Evolutionary conservation across 2,797 vertebrate species (phyloP), one percentile per base, ranked within the genome.

Genomic region (Salarias fasciatus): DNA sequence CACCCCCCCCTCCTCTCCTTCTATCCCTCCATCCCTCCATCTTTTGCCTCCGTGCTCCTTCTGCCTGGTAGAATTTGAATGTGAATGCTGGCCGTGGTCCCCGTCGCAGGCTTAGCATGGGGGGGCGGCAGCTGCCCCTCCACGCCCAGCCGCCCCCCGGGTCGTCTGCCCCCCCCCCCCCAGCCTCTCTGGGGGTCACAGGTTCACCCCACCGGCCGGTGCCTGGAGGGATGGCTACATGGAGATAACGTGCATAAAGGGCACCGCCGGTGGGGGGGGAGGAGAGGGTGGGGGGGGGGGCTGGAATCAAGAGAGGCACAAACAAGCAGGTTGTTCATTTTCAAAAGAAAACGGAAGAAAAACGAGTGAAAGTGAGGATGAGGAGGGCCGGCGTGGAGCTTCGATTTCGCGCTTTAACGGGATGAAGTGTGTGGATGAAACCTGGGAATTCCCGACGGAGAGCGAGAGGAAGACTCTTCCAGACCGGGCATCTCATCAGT

Each of bases 61-160:
- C 80, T 72, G 85, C 84, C 82, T 86, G 78, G 87, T 89, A 90
- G 85, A 82, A 90, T 92, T 91, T 89, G 88, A 91, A 91, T 90
- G 88, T 87, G 77, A 87, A 81, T 80, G 73, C 80, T 82, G 84
- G 78, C 72, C 52, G 44, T 40, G 56, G 81, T 79, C 80, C 79
- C 70, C 61, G 38, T 70, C 51, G 77, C 70, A 66, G 77, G 80
- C 77, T 87, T 83, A 85, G 82, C 64, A 69, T 44, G 48, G 79
- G 73, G 69, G 70, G 57, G 61, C 62, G 63, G 80, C 84, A 87
- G 86, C 84, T 90, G 88, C 89, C 86, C 90, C 80, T 87, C 78
- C 76, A 83, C 87, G 56, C 86, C 82, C 87, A 88, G 81, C 63
- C 57, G 55, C 89, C 86, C 81, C 80, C 80, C 79, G 74, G 86